Base-by-base conservation (phyloP, 2,113 vertebrate species). In the Scomber scombrus region DNA sequence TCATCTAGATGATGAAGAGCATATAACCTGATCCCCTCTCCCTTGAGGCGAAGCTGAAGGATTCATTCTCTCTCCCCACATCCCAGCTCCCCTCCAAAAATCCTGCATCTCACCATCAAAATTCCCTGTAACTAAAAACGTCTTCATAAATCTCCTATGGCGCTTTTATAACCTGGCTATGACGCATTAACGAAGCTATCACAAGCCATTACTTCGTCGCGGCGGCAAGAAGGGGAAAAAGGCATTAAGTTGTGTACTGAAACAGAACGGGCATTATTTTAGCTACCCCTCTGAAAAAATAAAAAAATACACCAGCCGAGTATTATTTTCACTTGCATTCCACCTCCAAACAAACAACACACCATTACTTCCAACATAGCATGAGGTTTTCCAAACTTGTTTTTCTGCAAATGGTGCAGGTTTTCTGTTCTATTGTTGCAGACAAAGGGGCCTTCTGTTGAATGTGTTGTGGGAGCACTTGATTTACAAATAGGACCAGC, bases 121-220 rank as follows among this genome's bases (percentile, higher is more conserved):
- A 91, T 93, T 92, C 92, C 92, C 92, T 93, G 91, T 86, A 91
- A 94, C 91, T 85, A 87, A 92, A 93, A 90, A 81, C 83, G 84
- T 87, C 90, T 88, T 78, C 85, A 81, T 93, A 93, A 94, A 93
- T 94, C 88, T 89, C 18, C 47, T 13, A 43, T 71, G 88, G 82
- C 71, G 85, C 85, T 82, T 93, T 91, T 82, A 84, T 87, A 92
- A 92, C 91, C 86, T 83, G 84, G 85, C 90, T 87, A 81, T 90
- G 92, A 93, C 76, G 82, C 91, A 93, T 91, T 93, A 93, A 91
- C 52, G 79, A 91, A 92, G 87, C 87, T 61, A 90, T 93, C 81
- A 80, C 84, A 92, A 87, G 73, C 89, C 87, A 91, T 93, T 93
- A 93, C 78, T 71, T 85, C 40, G 75, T 62, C 12, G 70, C 51